Evolutionary conservation across 2,888 invertebrate species (phyloP).

Genomic region (Archaeoteleia sp.): DNA sequence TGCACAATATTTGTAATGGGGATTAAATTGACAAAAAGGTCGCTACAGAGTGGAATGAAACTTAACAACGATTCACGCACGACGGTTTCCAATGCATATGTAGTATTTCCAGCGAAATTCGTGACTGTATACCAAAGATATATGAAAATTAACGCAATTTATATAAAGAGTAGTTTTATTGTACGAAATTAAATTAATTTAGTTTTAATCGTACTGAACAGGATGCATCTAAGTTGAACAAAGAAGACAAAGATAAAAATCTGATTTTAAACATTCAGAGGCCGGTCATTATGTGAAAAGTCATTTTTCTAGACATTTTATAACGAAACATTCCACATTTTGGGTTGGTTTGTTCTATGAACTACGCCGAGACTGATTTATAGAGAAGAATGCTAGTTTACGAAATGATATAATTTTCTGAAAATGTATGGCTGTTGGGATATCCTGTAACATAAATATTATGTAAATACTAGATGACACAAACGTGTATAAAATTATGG

Average conservation of each 20-base stretch:
- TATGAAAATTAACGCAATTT: conserved; percentile 68
- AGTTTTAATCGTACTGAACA: conserved; percentile 55
- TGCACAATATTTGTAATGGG: too few relatives aligned
- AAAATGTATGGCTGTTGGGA: conserved; percentile 51
- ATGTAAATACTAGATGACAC: conserved; percentile 63
- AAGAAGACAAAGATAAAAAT: conserved; percentile 7
- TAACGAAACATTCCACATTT: conserved; percentile 55
- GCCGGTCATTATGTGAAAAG: conserved; percentile 6
- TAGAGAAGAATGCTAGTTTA: conserved; percentile 47
- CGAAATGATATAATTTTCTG: conserved; percentile 38
- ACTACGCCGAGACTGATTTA: conserved; percentile 50
- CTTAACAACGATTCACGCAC: conserved; percentile 44
- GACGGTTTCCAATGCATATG: conserved; percentile 56
- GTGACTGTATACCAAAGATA: conserved; percentile 74
- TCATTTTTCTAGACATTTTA: conserved; percentile 22
- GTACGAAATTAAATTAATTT: conserved; percentile 55
- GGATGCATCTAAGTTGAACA: conserved; percentile 52
- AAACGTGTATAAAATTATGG: conserved; percentile 64
- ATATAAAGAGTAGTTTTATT: conserved; percentile 67
- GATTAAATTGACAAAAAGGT: too few relatives aligned
- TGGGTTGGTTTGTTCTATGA: conserved; percentile 42
- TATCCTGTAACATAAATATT: conserved; percentile 66
- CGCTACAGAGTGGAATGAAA: conserved; percentile 43
- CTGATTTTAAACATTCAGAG: background rate
- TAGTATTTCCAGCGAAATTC: conserved; percentile 65